phyloP scores from a whole-genome alignment of 2,797 vertebrate genomes.

The Anguilla marmorata region DNA sequence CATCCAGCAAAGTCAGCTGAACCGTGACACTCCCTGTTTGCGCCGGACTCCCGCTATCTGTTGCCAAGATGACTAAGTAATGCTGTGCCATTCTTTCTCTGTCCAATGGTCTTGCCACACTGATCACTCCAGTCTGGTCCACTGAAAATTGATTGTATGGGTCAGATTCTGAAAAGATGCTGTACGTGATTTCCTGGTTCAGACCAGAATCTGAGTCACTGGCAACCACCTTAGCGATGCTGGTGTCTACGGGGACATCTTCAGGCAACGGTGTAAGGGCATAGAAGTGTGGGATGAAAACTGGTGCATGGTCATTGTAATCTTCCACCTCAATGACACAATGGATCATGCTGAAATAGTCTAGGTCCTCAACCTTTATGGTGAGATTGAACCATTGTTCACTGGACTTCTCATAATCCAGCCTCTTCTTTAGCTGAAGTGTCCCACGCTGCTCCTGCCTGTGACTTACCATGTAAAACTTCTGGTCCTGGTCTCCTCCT shows the following conservation, averaged over 20 bases:
- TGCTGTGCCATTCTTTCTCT: slow-evolving; percentile 75
- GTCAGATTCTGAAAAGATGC: slow-evolving; percentile 76
- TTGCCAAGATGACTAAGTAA: slow-evolving; percentile 77
- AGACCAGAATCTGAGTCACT: slow-evolving; percentile 82
- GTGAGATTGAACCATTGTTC: slow-evolving; percentile 88
- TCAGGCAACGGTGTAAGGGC: slow-evolving; percentile 76
- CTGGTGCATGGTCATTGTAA: slow-evolving; percentile 83
- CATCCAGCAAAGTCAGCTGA: slow-evolving; percentile 77
- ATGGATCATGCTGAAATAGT: slow-evolving; percentile 79
- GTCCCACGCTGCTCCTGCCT: slow-evolving; percentile 76
- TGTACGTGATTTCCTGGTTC: slow-evolving; percentile 82
- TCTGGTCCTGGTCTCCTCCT: slow-evolving; percentile 82
- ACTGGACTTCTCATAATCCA: slow-evolving; percentile 83
- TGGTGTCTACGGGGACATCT: slow-evolving; percentile 76
- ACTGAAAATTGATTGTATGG: slow-evolving; percentile 74
- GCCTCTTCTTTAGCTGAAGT: slow-evolving; percentile 77
- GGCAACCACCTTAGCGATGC: slow-evolving; percentile 74
- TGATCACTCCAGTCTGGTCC: slow-evolving; percentile 74
- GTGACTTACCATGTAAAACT: slow-evolving; percentile 82
- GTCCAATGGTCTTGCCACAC: slow-evolving; percentile 75
- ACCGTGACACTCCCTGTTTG: slow-evolving; percentile 78
- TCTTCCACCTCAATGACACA: slow-evolving; percentile 87
- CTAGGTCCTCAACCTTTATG: slow-evolving; percentile 81
- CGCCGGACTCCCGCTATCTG: slow-evolving; percentile 77
- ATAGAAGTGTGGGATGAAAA: slow-evolving; percentile 80